Percentiles rank a stretch among this genome's conserved stretches.
Evolutionary conservation across 2,113 vertebrate species (phyloP).

Genomic region (Nymphicus hollandicus): DNA sequence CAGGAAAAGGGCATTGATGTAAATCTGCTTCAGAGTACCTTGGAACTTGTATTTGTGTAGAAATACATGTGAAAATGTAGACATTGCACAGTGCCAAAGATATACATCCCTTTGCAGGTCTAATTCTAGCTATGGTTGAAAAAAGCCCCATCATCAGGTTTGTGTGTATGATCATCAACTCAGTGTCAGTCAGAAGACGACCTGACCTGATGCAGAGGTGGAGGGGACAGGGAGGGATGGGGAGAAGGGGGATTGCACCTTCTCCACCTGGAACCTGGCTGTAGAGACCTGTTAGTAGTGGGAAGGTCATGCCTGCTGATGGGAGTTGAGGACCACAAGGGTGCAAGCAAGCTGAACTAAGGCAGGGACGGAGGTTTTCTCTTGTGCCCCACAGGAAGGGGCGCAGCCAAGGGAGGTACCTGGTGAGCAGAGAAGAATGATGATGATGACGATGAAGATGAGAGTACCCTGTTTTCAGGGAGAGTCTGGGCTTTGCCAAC

Average conservation of each 20-base stretch:
- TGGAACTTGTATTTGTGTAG: not conserved
- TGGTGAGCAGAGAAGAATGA: not conserved
- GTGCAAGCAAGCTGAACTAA: no score
- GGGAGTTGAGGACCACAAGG: not conserved
- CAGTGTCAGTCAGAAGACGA: no score
- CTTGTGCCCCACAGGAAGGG: accelerated
- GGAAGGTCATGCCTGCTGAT: accelerated
- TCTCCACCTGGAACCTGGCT: no score
- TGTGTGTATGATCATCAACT: accelerated
- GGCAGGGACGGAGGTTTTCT: not conserved
- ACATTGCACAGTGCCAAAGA: not conserved
- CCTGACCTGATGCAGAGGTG: not conserved
- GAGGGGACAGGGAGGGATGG: no score
- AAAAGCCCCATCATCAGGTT: not conserved
- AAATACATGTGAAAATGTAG: not conserved
- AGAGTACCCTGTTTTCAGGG: not conserved
- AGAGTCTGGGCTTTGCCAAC: not conserved
- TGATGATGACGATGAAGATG: not conserved
- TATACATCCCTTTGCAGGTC: not conserved
- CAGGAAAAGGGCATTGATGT: accelerated
- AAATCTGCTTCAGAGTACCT: not conserved
- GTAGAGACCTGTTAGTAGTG: accelerated
- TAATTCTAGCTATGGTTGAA: not conserved
- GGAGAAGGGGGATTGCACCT: not conserved
- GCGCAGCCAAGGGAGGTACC: accelerated